Conservation (phyloP, 2,888 invertebrate species). For the Gandaritis pyraliata region DNA sequence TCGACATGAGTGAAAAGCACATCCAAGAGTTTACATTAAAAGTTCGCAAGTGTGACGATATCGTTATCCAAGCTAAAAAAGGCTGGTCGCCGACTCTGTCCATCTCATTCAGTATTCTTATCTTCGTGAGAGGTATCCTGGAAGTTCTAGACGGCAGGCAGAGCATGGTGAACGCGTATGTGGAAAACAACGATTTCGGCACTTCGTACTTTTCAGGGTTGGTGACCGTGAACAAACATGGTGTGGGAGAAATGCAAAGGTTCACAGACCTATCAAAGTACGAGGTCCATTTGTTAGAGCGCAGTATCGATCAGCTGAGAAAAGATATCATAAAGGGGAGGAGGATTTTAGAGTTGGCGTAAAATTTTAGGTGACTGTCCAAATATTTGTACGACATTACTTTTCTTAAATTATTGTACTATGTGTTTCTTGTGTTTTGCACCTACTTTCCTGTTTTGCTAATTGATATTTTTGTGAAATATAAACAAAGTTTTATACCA, state of each 20-base stretch:
- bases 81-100: conserved; percentile 85
- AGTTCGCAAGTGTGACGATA: conserved; percentile 85
- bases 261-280: conserved; percentile 55
- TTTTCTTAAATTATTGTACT: background rate
- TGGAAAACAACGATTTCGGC: conserved; percentile 73
- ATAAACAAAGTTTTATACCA: conserved; percentile 51
- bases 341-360: conserved; percentile 59
- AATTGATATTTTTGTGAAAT: conserved; percentile 7
- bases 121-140: conserved; percentile 84
- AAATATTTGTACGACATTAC: no score
- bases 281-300: conserved; percentile 63
- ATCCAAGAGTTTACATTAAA: conserved; percentile 61
- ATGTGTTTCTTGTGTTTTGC: background rate
- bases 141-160: conserved; percentile 68
- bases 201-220: conserved; percentile 66
- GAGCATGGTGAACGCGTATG: conserved; percentile 56
- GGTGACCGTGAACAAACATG: conserved; percentile 56
- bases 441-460: no score
- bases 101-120: conserved; percentile 86
- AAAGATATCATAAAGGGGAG: conserved; percentile 62
- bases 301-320: conserved; percentile 57
- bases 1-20: conserved; percentile 72
- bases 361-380: conserved; percentile 15
- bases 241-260: conserved; percentile 60
- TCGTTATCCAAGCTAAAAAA: conserved; percentile 86